Percentiles rank a stretch among this genome's conserved stretches.
Evolutionary conservation across 2,888 invertebrate species (phyloP).

Genomic region (Cabera pusaria): DNA sequence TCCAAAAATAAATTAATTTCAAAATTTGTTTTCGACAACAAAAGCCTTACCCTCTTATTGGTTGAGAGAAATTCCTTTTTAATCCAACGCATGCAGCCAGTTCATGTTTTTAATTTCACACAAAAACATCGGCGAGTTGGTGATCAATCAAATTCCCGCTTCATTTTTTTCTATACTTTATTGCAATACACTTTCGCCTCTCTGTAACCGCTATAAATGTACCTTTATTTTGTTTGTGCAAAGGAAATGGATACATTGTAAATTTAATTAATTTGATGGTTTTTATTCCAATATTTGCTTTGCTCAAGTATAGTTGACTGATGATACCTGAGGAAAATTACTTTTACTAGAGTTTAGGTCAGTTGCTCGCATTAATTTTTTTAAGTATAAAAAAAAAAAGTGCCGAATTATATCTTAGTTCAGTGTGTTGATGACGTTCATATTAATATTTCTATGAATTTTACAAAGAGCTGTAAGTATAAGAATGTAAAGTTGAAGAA

Average conservation of each 20-base stretch:
- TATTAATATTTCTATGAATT: too few species aligned
- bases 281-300: conserved; percentile 43
- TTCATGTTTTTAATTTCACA: conserved; percentile 80
- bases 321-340: too few species aligned
- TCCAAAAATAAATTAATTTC: conserved; percentile 66
- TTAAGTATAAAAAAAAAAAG: too few species aligned
- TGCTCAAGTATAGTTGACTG: too few species aligned
- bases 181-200: conserved; percentile 77
- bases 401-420: too few species aligned
- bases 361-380: too few species aligned
- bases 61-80: conserved; percentile 72
- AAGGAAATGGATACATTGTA: conserved; percentile 72
- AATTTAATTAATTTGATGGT: conserved; percentile 74
- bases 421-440: too few species aligned
- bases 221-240: conserved; percentile 73
- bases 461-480: too few species aligned
- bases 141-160: conserved; percentile 81
- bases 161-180: conserved; percentile 73
- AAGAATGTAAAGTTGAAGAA: too few species aligned
- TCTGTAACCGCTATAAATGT: conserved; percentile 75
- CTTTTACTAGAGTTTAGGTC: too few species aligned
- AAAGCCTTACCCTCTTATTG: conserved; percentile 60
- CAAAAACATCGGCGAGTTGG: conserved; percentile 74
- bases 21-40: conserved; percentile 62
- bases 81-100: conserved; percentile 76